phyloP scores from a whole-genome alignment of 2,113 vertebrate species.

The Trinectes maculatus region DNA sequence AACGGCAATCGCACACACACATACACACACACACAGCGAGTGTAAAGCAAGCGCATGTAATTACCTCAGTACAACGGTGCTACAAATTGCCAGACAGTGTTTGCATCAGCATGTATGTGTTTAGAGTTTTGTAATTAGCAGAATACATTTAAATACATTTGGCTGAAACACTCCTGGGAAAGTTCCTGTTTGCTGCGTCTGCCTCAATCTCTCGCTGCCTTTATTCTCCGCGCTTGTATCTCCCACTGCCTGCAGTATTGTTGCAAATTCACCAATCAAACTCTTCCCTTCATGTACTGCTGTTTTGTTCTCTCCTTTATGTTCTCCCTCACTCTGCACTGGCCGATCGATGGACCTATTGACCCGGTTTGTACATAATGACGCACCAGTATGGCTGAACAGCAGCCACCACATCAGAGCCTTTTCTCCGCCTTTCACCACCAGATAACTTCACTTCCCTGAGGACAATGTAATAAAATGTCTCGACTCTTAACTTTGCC shows the following conservation, averaged over 20 bases:
- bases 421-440: slow-evolving; percentile 4
- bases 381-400: too few species aligned
- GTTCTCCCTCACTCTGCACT: slow-evolving; percentile 40
- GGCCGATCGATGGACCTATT: slow-evolving; percentile 46
- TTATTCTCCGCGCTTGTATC: slow-evolving; percentile 61
- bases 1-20: slow-evolving; percentile 38
- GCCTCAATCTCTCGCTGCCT: slow-evolving; percentile 66
- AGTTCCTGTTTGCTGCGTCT: slow-evolving; percentile 72
- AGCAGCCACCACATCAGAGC: slow-evolving; percentile 20
- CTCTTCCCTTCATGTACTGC: slow-evolving; percentile 50
- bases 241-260: slow-evolving; percentile 54
- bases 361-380: slow-evolving; percentile 50
- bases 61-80: slow-evolving; percentile 67
- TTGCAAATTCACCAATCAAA: slow-evolving; percentile 64
- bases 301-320: slow-evolving; percentile 54
- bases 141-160: slow-evolving; percentile 86
- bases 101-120: slow-evolving; percentile 76
- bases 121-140: slow-evolving; percentile 83
- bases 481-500: background rate
- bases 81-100: slow-evolving; percentile 78
- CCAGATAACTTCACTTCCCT: slow-evolving; percentile 10
- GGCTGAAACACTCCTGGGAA: slow-evolving; percentile 75
- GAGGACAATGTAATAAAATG: slow-evolving; percentile 15
- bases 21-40: slow-evolving; percentile 11
- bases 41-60: slow-evolving; percentile 64